Evolutionary conservation across 1,140 invertebrate genomes (phyloP), one percentile per base, ranked within the genome.

Genomic region (Drosophila parabipectinata): DNA sequence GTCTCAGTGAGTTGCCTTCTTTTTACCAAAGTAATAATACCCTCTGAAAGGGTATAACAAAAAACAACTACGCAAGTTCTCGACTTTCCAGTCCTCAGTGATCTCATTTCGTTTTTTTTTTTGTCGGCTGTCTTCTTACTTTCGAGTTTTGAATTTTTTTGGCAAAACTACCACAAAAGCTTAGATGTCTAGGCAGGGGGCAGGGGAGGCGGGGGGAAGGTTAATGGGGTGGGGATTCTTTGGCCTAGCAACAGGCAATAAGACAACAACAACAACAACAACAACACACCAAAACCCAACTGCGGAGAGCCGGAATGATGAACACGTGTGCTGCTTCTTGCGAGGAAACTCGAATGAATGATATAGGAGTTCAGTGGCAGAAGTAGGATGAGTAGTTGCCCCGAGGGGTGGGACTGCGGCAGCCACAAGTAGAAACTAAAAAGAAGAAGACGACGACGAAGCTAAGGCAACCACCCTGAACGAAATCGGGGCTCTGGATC

Each of bases 391-490:
- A 55, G 26, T 28, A 15, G 6, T 7, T 6, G 28, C 28, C 21
- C 28, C 15, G 52, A 24, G 67, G 67, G 5, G 9, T 39, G 60
- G 2, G 52, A 18, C 15, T 10, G 37, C n/a, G 41, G 18, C 28
- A 21, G 44, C 4, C 9, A 12, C 8, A 30, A 52, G 28, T 4
- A 30, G 18, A 28, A 9, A 28, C 6, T 5, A 28, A 28, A 7
- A 28, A 28, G 26, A 28, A 5, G 26, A 28, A 28, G 26, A 28
- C 26, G 26, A 28, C 1, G 7, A 14, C 39, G 37, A 14, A 41
- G 30, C 21, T 39, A 54, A 69, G 54, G 60, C 76, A 84, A 73
- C 71, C 80, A 83, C 80, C 80, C 80, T 56, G 76, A 83, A 79
- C 80, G 79, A 47, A 53, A 56, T 59, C 30, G 62, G 32, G 53